These are phyloP conservation scores for Tragelaphus scriptus DNA, from an alignment of 2,113 vertebrate genomes.

Conservation along the genomic window DNA sequence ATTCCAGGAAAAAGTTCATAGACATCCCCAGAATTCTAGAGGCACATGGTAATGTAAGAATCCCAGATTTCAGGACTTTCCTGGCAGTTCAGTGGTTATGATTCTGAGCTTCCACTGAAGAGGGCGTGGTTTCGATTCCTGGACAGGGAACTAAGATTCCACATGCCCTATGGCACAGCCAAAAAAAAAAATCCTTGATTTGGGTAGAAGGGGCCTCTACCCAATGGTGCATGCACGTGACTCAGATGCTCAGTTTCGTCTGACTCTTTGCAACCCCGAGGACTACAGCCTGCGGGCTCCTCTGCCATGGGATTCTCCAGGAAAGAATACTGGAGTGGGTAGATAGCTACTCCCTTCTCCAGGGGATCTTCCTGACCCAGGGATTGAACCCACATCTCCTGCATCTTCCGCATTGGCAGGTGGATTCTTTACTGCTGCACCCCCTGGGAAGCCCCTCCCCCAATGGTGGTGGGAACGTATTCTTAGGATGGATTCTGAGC, in stretches of 20 bases:
- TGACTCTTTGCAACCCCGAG: background rate
- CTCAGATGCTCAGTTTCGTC: background rate
- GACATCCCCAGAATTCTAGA: background rate
- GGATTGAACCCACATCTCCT: background rate
- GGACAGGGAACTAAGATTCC: background rate
- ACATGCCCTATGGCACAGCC: background rate
- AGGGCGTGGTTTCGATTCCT: background rate
- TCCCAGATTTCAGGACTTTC: background rate
- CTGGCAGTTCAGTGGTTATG: background rate
- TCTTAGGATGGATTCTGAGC: background rate
- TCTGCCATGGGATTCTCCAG: background rate
- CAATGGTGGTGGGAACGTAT: background rate
- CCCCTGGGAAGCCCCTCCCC: background rate
- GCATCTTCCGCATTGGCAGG: accelerated
- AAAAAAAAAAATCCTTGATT: background rate
- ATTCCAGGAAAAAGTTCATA: background rate
- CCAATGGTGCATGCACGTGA: accelerated
- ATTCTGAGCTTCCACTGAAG: background rate
- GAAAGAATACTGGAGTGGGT: background rate
- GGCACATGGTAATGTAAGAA: background rate
- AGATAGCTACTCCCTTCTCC: background rate
- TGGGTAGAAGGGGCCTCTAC: background rate
- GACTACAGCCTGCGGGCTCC: background rate
- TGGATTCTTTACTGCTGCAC: background rate
- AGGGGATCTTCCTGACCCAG: background rate